Conservation (phyloP, 2,113 vertebrate species). For the Scolopax mira region DNA sequence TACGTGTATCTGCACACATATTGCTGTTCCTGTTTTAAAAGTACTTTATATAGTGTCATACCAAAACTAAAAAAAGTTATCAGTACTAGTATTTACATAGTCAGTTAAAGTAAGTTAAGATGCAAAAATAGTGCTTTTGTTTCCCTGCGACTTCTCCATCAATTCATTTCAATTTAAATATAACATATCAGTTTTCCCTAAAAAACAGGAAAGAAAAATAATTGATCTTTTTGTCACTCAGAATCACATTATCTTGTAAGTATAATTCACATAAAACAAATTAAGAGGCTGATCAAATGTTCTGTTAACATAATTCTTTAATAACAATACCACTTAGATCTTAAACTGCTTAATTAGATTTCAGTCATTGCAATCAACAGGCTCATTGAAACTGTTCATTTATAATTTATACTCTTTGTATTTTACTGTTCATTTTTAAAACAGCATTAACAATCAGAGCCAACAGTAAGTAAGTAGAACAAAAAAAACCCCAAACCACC, state of each 20-base stretch:
- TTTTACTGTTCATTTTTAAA: conserved; percentile 56
- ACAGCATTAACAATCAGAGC: not conserved
- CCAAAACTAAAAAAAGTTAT: not conserved
- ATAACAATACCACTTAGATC: conserved; percentile 69
- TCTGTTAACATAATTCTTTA: conserved; percentile 56
- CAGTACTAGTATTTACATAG: not conserved
- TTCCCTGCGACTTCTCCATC: not conserved
- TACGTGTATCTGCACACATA: not conserved
- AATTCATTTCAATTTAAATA: not conserved
- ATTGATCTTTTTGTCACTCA: conserved; percentile 30
- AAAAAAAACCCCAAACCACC: not conserved
- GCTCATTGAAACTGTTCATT: conserved; percentile 68
- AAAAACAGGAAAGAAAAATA: not conserved
- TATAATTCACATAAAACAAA: conserved; percentile 32
- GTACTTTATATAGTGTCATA: not conserved
- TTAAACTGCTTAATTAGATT: conserved; percentile 73
- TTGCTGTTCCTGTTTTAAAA: not conserved
- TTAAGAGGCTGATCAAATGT: conserved; percentile 51
- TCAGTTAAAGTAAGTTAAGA: conserved; percentile 2
- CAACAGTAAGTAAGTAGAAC: not conserved
- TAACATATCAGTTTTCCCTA: not conserved
- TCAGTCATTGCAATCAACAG: conserved; percentile 68
- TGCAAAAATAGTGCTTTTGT: not conserved
- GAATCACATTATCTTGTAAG: not conserved
- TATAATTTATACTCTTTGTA: conserved; percentile 61